Percentiles rank a stretch among this genome's conserved stretches.
phyloP scores from a whole-genome alignment of 2,113 vertebrate species.

The Phalacrocorax pelagicus region DNA sequence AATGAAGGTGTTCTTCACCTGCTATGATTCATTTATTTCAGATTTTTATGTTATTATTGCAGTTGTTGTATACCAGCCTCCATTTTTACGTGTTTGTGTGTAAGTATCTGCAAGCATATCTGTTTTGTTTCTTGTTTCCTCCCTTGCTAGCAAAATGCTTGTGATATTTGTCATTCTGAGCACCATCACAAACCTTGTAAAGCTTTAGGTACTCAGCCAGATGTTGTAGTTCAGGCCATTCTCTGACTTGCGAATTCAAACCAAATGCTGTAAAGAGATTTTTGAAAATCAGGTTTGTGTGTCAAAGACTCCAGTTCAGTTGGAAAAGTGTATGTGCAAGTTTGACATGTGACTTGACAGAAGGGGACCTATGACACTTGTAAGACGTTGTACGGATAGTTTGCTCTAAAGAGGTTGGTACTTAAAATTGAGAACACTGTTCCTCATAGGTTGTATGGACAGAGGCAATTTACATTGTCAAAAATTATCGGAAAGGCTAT shows the following conservation, averaged over 20 bases:
- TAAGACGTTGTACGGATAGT: background rate
- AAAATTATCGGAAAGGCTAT: background rate
- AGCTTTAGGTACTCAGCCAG: background rate
- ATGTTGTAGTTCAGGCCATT: background rate
- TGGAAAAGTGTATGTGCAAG: background rate
- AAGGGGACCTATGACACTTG: background rate
- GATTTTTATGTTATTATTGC: background rate
- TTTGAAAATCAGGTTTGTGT: background rate
- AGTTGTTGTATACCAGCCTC: background rate
- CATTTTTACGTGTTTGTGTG: background rate
- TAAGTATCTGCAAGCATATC: background rate
- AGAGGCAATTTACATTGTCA: background rate
- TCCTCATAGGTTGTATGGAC: background rate
- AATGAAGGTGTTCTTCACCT: background rate
- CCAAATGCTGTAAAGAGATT: background rate
- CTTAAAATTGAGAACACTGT: background rate
- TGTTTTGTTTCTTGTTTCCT: background rate
- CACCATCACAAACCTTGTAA: background rate
- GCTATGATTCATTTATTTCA: background rate
- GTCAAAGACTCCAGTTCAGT: background rate
- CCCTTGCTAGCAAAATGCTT: background rate
- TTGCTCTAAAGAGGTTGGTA: background rate
- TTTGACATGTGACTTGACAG: background rate
- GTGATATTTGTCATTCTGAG: background rate
- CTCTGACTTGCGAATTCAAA: background rate